A percentile compares a stretch with the other conserved stretches of the same genome.
Conservation (phyloP, 2,888 invertebrate genomes). For the Fissipunctia ypsillon region DNA sequence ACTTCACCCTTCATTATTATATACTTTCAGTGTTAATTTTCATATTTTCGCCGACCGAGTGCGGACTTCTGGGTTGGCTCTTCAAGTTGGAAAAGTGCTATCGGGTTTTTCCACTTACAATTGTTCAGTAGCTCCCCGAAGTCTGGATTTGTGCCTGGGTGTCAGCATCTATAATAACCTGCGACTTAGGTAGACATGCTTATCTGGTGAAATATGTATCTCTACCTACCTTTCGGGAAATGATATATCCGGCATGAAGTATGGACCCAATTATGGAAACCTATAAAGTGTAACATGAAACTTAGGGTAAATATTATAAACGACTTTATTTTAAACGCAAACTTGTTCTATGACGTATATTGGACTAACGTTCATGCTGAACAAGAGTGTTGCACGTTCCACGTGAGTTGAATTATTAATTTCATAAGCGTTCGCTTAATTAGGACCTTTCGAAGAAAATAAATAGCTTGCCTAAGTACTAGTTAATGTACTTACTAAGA, state of each 20-base stretch:
- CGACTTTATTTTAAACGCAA: neutral
- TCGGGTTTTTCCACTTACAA: neutral
- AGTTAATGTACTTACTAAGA: neutral
- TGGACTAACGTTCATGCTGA: neutral
- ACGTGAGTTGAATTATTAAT: slow-evolving; percentile 13
- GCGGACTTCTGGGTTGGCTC: neutral
- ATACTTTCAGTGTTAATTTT: neutral
- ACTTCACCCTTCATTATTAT: neutral
- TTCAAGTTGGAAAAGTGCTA: neutral
- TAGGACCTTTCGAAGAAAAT: neutral
- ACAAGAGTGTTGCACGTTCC: slow-evolving; percentile 3
- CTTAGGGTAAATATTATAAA: neutral
- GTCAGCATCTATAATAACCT: too few relatives aligned
- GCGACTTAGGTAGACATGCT: too few relatives aligned
- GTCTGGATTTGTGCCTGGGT: neutral
- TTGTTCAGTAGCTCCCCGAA: neutral
- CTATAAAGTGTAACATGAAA: neutral
- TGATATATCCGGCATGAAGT: neutral
- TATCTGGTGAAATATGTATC: neutral
- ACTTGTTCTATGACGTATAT: neutral
- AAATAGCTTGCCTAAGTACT: neutral
- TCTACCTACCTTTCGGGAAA: neutral
- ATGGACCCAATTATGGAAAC: neutral
- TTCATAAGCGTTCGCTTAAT: slow-evolving; percentile 5
- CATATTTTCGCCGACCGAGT: neutral